Base-by-base conservation (phyloP, 2,797 vertebrate species). In the Tapirus indicus region DNA sequence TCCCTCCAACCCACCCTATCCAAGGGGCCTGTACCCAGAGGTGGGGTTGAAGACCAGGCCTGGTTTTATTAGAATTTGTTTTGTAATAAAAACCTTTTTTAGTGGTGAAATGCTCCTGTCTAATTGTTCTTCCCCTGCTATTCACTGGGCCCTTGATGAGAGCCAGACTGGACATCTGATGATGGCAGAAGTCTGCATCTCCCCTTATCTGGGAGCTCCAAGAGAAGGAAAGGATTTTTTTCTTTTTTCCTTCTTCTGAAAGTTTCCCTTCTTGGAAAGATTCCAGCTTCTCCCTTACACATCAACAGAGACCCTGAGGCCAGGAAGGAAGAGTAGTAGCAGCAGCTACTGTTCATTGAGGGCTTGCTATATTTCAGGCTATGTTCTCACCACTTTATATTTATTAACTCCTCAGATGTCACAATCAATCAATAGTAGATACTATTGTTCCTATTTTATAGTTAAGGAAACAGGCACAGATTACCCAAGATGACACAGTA, bases 81-180 rank as follows among this genome's bases (percentile, higher is more conserved):
- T 98, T 97, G 27, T 98, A 98, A 98, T 98, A 97, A 98, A 98
- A 95, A 58, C 12, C 88, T 91, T 97, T 97, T 98, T 94, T 96
- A 95, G 92, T 97, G 92, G 66, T 96, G 74, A 97, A 98, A 93
- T 92, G 69, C 13, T 97, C 41, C 86, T 93, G 94, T 97, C 58
- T 98, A 88, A 89, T 94, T 96, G 66, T 80, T 97, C 38, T 93
- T 80, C 92, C 54, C 62, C 23, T 94, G 44, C 68, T 97, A 94
- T 78, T 64, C 83, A 75, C 18, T 64, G 77, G 78, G 52, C 44
- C 58, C 38, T 89, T 94, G 71, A 25, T 60, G 49, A 96, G 88
- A 96, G 29, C 85, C 52, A 89, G 68, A 64, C 11, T 82, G 47
- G 18, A 86, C 35, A 75, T 49, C 44, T 88, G 56, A 94, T 32